Conservation (phyloP, 2,888 invertebrate species). For the Gasteruption jaculator region DNA sequence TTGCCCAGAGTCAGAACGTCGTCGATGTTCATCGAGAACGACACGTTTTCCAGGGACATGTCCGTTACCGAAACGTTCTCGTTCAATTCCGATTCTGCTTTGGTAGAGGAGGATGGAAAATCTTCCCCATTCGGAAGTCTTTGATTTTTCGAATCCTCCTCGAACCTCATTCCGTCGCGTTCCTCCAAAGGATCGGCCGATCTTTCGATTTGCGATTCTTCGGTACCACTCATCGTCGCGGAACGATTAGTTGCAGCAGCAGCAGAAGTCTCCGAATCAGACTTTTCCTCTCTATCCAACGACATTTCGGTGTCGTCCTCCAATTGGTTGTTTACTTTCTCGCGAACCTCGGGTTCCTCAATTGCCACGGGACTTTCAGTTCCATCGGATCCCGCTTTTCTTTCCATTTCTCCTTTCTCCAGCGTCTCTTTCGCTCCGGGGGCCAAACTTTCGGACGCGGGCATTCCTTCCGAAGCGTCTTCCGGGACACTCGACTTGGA, state of each 20-base stretch:
- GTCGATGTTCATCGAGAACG: conserved; percentile 27
- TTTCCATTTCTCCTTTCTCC: background rate
- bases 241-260: too few relatives aligned
- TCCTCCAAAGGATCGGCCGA: background rate
- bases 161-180: background rate
- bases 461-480: background rate
- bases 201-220: too few relatives aligned
- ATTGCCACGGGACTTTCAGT: too few relatives aligned
- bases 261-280: conserved; percentile 7
- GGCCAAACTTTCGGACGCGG: background rate
- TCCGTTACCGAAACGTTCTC: too few relatives aligned
- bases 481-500: background rate
- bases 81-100: too few relatives aligned
- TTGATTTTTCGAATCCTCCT: background rate
- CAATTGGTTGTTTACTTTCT: background rate
- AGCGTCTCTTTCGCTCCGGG: background rate
- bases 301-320: conserved; percentile 7
- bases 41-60: conserved; percentile 20
- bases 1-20: conserved; percentile 26
- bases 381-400: background rate
- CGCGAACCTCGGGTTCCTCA: background rate
- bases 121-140: too few relatives aligned
- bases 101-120: too few relatives aligned
- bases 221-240: too few relatives aligned
- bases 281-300: background rate